Evolutionary conservation across 2,888 invertebrate species (phyloP), one percentile per base, ranked within the genome.

Genomic region (Cryptus armator): DNA sequence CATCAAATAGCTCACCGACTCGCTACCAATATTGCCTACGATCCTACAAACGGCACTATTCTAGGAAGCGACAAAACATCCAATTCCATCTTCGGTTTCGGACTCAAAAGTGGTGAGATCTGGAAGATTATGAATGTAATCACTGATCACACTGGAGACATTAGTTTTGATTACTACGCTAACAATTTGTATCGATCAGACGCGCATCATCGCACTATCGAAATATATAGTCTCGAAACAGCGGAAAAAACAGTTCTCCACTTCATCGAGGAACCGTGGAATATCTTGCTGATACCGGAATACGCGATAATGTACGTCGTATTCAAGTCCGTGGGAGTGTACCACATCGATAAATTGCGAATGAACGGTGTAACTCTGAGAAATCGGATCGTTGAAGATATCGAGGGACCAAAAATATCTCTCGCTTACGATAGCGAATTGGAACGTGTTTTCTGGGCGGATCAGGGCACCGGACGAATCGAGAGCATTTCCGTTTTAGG

Each of bases 131-230:
- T 95, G 0, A 90, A 92, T 1, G 89, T 93, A 12, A 94, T 94
- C 62, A 86, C 95, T 66, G 95, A 95, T 32, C 92, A 93, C 67
- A 91, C 96, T 0, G 94, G 94, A 68, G 95, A 95, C 7, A 93
- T 97, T 94, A 95, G 95, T 86, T 96, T 95, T 87, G 98, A 98
- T 94, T 95, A 96, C 87, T 94, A 96, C 10, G 96, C 97, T 0
- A 96, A 97, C 83, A 96, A 96, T 87, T 93, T 98, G 0, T 98
- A 97, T 92, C 96, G 97, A 94, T 94, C 96, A 80, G 97, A 98
- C 92, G 94, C 94, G 0, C 95, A 95, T 0, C 95, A 95, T 12
- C 95, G 95, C 74, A 95, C 95, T 0, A 94, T 98, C 0, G 97
- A 97, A 91, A 95, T 96, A 2, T 91, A 96, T 12, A 97, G 96